phyloP scores from a whole-genome alignment of 2,888 invertebrate species.

The Machimus rusticus region DNA sequence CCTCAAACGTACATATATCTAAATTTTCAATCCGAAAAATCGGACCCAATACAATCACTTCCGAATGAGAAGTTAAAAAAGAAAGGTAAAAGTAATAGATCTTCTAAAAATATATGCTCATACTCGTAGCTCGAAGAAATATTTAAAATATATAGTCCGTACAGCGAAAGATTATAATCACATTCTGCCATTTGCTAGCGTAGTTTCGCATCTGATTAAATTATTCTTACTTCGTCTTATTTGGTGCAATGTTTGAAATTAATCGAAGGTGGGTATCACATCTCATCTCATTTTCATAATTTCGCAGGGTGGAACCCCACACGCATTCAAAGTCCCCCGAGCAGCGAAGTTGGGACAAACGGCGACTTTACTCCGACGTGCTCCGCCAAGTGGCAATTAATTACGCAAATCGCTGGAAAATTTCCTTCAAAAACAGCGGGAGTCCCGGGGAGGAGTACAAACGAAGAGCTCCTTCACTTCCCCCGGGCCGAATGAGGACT shows the following conservation, averaged over 20 bases:
- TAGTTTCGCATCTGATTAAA: background rate
- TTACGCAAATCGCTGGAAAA: slow-evolving; percentile 27
- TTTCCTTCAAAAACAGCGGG: slow-evolving; percentile 22
- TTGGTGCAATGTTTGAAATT: background rate
- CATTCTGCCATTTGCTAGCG: background rate
- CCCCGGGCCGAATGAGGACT: background rate
- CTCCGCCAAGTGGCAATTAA: slow-evolving; percentile 4
- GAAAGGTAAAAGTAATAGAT: too few relatives aligned
- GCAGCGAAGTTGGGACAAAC: background rate
- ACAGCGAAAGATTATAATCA: background rate
- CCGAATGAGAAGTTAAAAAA: too few relatives aligned
- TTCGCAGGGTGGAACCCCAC: background rate
- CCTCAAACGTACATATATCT: too few relatives aligned
- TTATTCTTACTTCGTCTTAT: background rate
- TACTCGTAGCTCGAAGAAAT: too few relatives aligned
- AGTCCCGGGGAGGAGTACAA: background rate
- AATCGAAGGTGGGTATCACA: background rate
- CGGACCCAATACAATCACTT: too few relatives aligned
- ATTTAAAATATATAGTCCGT: background rate
- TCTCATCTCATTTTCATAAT: background rate
- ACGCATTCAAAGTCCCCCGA: background rate
- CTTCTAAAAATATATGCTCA: too few relatives aligned
- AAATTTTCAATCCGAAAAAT: too few relatives aligned
- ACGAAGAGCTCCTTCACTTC: background rate
- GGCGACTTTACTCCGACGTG: background rate